These are phyloP conservation scores for Mus minutoides DNA, from an alignment of 2,797 vertebrate genomes.

Conservation along the genomic window DNA sequence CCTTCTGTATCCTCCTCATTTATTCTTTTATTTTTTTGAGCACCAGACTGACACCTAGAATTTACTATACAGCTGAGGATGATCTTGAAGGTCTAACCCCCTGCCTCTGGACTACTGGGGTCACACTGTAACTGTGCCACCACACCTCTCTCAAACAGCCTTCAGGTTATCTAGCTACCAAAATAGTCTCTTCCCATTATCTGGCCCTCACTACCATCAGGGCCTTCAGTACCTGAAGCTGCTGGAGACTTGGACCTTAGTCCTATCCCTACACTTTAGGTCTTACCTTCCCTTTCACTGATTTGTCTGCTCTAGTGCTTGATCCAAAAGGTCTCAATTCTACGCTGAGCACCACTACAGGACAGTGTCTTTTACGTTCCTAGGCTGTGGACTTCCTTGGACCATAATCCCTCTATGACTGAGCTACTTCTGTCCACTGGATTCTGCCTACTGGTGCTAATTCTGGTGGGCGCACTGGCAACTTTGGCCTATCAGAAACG, in stretches of 20 bases:
- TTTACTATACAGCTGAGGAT: neutral
- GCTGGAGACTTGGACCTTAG: neutral
- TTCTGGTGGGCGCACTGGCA: slow-evolving; percentile 58
- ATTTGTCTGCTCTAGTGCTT: neutral
- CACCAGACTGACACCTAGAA: neutral
- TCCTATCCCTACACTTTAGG: neutral
- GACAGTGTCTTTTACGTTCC: neutral
- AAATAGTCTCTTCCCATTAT: neutral
- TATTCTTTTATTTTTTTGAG: no score
- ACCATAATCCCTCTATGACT: neutral
- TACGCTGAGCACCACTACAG: neutral
- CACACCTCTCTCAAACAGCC: neutral
- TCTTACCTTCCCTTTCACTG: neutral
- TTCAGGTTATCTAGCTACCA: neutral
- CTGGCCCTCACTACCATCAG: neutral
- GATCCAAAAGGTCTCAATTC: neutral
- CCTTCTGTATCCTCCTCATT: neutral
- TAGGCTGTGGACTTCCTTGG: slow-evolving; percentile 41
- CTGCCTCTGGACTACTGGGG: neutral
- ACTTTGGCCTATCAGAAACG: slow-evolving; percentile 72
- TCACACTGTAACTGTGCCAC: neutral
- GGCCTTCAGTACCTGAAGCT: neutral
- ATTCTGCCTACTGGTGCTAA: slow-evolving; percentile 70
- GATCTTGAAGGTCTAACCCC: neutral
- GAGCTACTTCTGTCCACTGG: slow-evolving; percentile 26